A percentile compares a stretch with the other conserved stretches of the same genome.
Conservation (phyloP, 2,888 invertebrate genomes). For the Brenthis ino region DNA sequence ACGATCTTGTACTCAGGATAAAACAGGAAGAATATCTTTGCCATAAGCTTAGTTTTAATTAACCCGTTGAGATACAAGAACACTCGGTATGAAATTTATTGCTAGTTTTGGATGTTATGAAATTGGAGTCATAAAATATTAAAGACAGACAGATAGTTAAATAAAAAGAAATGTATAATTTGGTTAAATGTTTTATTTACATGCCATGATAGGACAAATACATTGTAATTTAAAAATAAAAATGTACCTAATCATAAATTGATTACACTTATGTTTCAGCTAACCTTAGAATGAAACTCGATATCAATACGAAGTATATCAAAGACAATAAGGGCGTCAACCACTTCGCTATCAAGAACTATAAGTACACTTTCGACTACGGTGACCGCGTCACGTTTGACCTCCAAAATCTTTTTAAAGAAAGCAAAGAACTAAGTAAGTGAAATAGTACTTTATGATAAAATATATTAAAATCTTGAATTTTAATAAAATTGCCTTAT, state of each 20-base stretch:
- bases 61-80: constrained; percentile 14
- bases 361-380: constrained; percentile 70
- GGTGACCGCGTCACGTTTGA: constrained; percentile 70
- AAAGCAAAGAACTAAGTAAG: constrained; percentile 73
- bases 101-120: constrained; percentile 18
- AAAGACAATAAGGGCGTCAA: constrained; percentile 60
- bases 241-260: constrained; percentile 37
- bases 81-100: constrained; percentile 18
- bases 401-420: constrained; percentile 69
- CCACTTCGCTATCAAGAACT: constrained; percentile 64
- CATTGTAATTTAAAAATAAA: not conserved
- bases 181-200: no score
- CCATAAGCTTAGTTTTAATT: constrained; percentile 14
- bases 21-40: constrained; percentile 10
- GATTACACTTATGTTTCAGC: constrained; percentile 60
- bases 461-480: no score
- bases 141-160: not conserved
- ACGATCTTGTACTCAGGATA: constrained; percentile 2
- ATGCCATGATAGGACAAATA: no score
- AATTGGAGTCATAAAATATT: constrained; percentile 13
- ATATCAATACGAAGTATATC: constrained; percentile 65
- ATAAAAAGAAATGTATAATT: not conserved
- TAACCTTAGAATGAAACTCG: constrained; percentile 66
- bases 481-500: no score
- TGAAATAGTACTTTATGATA: constrained; percentile 35